Conservation (phyloP, 2,113 vertebrate genomes). For the Junco hyemalis region DNA sequence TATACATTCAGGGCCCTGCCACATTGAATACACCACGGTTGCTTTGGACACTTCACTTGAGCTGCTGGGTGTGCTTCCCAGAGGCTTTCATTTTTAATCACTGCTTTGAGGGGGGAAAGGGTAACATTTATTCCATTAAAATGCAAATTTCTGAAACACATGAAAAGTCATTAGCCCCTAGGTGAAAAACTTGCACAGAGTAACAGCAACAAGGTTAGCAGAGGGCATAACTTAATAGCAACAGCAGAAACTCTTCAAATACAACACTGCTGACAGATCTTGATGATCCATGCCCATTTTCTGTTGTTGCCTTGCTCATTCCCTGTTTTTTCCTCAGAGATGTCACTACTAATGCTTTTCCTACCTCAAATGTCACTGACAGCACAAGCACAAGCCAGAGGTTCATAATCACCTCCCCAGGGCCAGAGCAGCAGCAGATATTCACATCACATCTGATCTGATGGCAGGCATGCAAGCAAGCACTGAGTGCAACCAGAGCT, state of each 20-base stretch:
- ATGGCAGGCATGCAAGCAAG: not conserved
- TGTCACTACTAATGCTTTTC: not conserved
- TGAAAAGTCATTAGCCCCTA: not conserved
- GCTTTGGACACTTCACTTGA: not conserved
- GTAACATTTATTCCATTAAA: conserved; percentile 8
- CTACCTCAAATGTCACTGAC: not conserved
- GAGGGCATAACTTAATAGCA: not conserved
- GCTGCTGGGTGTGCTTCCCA: not conserved
- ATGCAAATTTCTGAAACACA: not conserved
- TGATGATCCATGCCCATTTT: not conserved
- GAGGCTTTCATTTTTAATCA: not conserved
- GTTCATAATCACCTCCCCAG: not conserved
- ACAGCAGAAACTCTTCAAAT: not conserved
- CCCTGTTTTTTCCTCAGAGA: not conserved
- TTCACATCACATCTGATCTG: not conserved
- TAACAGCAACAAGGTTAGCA: not conserved
- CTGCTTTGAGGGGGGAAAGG: not conserved
- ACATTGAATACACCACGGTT: not conserved
- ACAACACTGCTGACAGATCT: not conserved
- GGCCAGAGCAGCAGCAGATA: not conserved
- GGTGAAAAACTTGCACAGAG: not conserved
- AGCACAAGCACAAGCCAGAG: not conserved
- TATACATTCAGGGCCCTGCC: not conserved
- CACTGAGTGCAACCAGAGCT: not conserved
- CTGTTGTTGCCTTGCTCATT: not conserved